Base-by-base conservation (phyloP, 2,888 invertebrate genomes). In the Blastobasis adustella region DNA sequence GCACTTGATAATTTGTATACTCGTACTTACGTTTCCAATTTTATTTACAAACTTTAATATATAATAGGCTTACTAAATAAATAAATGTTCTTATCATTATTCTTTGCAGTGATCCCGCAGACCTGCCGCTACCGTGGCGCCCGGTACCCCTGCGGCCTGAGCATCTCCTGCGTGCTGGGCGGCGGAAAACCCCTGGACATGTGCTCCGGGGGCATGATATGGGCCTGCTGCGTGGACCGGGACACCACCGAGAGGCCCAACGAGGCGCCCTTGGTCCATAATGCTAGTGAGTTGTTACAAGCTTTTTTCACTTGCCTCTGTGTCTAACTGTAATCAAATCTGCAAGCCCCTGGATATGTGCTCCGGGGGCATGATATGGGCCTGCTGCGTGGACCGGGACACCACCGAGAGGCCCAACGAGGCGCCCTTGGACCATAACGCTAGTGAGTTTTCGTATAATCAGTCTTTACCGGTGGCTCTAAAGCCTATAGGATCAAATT, bases 351-450 rank as follows among this genome's bases (percentile, higher is more conserved):
- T 97, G 71, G 97, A 97, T 80, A 90, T 97, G 0, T 97, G 97
- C 76, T 96, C 95, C 8, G 97, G 97, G 36, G 97, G 97, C 50
- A 93, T 97, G 92, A 96, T 97, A 63, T 97, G 97, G 97, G 95
- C 96, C 5, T 97, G 97, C 77, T 97, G 97, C 71, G 94, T 97
- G 7, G 95, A 96, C 75, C 90, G 92, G 58, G 93, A 95, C 9
- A 79, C 73, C 67, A 91, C 89, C 42, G 78, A 90, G 70, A 72
- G 82, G 75, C 80, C 92, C 60, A 72, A 84, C 45, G 91, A 93
- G 64, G 92, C 92, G 36, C 89, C 89, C 0, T 89, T 93, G 10
- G 90, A 96, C 3, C 94, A 95, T 75, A 96, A 96, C 75, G 96
- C 96, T 71, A 96, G 96, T 23, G 23, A 23, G 23, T 23, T 23